Percentiles rank a stretch among this genome's conserved stretches.
Evolutionary conservation across 2,113 vertebrate species (phyloP).

Genomic region (Sylvia atricapilla): DNA sequence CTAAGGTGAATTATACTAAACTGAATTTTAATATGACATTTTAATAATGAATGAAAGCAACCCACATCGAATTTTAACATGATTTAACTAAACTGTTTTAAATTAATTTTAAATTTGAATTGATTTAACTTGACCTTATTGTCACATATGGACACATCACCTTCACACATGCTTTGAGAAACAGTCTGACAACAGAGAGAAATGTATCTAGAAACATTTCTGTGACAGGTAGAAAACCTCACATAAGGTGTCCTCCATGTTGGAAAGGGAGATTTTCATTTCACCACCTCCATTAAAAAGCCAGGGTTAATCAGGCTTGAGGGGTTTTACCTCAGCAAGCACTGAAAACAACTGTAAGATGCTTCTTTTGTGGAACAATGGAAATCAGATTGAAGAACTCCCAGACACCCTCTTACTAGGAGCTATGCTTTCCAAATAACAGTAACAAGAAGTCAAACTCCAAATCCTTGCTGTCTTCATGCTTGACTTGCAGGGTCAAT

Average conservation of each 20-base stretch:
- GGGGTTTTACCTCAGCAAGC: not conserved
- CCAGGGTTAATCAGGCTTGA: not conserved
- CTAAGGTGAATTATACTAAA: constrained; percentile 47
- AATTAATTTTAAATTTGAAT: constrained; percentile 6
- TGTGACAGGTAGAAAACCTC: not conserved
- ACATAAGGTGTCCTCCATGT: not conserved
- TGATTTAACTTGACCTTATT: not conserved
- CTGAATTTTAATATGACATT: constrained; percentile 1
- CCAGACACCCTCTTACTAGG: not conserved
- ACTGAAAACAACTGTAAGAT: not conserved
- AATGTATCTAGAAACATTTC: rapidly evolving
- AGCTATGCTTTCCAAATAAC: not conserved
- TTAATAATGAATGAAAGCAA: constrained; percentile 37
- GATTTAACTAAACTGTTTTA: constrained; percentile 4
- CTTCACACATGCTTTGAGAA: not conserved
- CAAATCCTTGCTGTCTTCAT: not conserved
- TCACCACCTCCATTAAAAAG: not conserved
- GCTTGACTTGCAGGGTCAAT: not conserved
- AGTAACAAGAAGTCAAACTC: not conserved
- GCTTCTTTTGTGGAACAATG: not conserved
- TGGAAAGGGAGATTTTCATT: not conserved
- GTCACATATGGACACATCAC: not conserved
- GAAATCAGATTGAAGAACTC: not conserved
- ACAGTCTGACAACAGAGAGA: not conserved
- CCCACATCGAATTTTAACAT: not conserved